Base-by-base conservation (phyloP, 2,113 vertebrate genomes). In the Pelodiscus sinensis region DNA sequence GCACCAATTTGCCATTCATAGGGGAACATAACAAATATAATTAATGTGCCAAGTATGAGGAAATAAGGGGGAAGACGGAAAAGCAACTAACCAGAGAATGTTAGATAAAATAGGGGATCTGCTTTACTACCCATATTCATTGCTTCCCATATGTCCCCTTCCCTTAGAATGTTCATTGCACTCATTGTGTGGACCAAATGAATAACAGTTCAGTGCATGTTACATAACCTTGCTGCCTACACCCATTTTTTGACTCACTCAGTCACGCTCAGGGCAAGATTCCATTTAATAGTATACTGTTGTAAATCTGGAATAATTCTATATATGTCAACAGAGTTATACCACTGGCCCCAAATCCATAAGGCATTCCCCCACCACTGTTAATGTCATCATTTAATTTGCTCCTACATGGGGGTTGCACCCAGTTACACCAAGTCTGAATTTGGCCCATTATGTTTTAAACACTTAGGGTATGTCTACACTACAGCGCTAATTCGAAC, bases 181-280 rank as follows among this genome's bases (percentile, higher is more conserved):
- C 9, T 58, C 12, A 56, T n/a, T 65, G 92, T 2, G 0, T 79
- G 58, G 82, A 89, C 82, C 7, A 8, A 80, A 55, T 4, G 85
- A 89, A 25, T 9, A 57, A 15, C 2, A 0, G 0, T 89, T 94
- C 75, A 4, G 0, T 85, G 52, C 12, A 79, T 79, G 55, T 77
- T 89, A 50, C 13, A 24, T 21, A 24, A 50, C 13, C 38, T 77
- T 50, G 51, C 79, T 93, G 15, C 54, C 93, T 81, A 86, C 50
- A 85, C 81, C 24, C 57, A n/a, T 38, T 86, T 89, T 4, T 86
- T 92, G 89, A 65, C 31, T 88, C 38, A 16, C 91, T 92, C 89
- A 44, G 44, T 44, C 44, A 54, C 14, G 57, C 9, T 22, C n/a
- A 24, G 38, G 13, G 5, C 29, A 22, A 81, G 54, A 44, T 94